Evolutionary conservation across 2,113 vertebrate genomes (phyloP), one percentile per base, ranked within the genome.

Genomic region (Ardeotis arabs): DNA sequence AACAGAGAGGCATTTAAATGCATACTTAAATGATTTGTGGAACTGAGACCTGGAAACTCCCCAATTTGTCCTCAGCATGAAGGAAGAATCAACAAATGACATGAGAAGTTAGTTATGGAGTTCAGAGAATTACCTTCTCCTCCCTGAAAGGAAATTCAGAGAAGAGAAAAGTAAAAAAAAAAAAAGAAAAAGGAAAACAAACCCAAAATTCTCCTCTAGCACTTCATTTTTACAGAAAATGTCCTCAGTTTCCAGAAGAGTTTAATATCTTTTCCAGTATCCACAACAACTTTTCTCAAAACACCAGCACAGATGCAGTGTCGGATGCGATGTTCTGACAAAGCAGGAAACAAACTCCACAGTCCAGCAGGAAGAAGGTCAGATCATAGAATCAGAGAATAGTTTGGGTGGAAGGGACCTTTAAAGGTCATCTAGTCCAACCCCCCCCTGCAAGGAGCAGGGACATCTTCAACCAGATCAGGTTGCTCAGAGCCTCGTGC

Each of bases 281-380:
- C 39, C 23, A 70, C 35, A 94, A 89, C 70, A 62, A 25, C 63
- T 58, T 96, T 89, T 90, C 92, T 87, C 66, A 86, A 92, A 89
- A 94, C 84, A 82, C 28, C 58, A 77, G 11, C 33, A 72, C 63
- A 75, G 62, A 84, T 78, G 68, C 87, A 92, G 20, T 47, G 66
- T 85, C 91, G 84, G 89, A 93, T 84, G 86, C 0, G 0, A 68
- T 67, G 41, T 95, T 86, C 91, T 89, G 88, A 82, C 62, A 91
- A 93, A 52, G 81, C 96, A 97, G 97, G 97, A 98, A 97, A 97
- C 64, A 95, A 67, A 85, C 47, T 89, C 84, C 53, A 16, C 59
- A 77, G 25, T 73, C 81, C 92, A 93, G 79, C 95, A 97, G 97
- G 98, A 98, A 97, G 92, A 83, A 56, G 66, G 73, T 88, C 74